Conservation (phyloP, 1,140 invertebrate species). For the Cheumatopsyche charites region DNA sequence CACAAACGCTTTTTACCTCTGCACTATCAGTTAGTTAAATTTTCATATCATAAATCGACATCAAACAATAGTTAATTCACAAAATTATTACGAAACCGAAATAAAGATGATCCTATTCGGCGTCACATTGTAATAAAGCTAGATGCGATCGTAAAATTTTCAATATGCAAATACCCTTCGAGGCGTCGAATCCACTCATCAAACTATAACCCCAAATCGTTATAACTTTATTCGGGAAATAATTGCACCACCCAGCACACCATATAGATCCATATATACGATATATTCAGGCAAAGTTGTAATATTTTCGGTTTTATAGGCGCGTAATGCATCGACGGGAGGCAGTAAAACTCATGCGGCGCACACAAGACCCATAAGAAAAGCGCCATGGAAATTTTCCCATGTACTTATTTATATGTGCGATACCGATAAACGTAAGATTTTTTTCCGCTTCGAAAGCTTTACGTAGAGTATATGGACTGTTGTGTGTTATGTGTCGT, state of each 20-base stretch:
- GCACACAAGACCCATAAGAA: background rate
- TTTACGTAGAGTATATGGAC: too few species aligned
- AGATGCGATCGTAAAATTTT: slow-evolving; percentile 38
- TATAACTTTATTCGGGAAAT: slow-evolving; percentile 47
- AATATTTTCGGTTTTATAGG: slow-evolving; percentile 48
- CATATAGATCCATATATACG: too few species aligned
- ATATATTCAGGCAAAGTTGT: slow-evolving; percentile 29
- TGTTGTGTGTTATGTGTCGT: too few species aligned
- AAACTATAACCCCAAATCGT: slow-evolving; percentile 46
- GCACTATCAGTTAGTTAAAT: too few species aligned
- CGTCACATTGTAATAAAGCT: slow-evolving; percentile 27
- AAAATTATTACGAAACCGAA: background rate
- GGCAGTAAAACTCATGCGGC: slow-evolving; percentile 47
- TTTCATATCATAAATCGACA: too few species aligned
- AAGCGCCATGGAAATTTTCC: slow-evolving; percentile 7
- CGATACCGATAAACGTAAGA: too few species aligned
- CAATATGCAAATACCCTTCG: slow-evolving; percentile 45
- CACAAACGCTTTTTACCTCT: too few species aligned
- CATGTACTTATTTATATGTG: background rate
- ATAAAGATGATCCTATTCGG: slow-evolving; percentile 14
- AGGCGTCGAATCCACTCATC: slow-evolving; percentile 37
- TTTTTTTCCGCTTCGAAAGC: too few species aligned
- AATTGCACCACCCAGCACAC: slow-evolving; percentile 35
- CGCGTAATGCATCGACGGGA: slow-evolving; percentile 42
- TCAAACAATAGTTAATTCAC: too few species aligned